Evolutionary conservation across 2,888 invertebrate species (phyloP).

Genomic region (Acronicta psi): DNA sequence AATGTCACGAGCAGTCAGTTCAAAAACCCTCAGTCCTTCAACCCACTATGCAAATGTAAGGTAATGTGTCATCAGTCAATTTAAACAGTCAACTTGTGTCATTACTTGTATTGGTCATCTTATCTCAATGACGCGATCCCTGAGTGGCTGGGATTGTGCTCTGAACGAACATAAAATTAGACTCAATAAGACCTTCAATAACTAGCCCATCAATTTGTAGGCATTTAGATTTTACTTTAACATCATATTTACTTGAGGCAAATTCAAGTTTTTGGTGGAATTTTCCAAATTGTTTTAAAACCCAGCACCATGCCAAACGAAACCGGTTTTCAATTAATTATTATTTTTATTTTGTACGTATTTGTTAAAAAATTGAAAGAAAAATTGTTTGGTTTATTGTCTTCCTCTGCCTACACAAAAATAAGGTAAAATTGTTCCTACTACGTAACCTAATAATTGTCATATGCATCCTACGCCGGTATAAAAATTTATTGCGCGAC

Average conservation of each 20-base stretch:
- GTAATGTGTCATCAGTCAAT: conserved; percentile 41
- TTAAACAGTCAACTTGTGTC: conserved; percentile 41
- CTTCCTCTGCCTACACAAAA: conserved; percentile 14
- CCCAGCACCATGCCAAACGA: not conserved
- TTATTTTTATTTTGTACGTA: too few species aligned
- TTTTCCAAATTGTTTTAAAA: not conserved
- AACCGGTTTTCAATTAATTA: too few species aligned
- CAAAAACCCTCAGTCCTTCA: conserved; percentile 49
- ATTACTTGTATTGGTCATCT: conserved; percentile 33
- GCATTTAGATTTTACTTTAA: too few species aligned
- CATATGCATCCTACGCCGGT: conserved; percentile 18
- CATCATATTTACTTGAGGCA: too few species aligned
- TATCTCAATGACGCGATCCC: conserved; percentile 30
- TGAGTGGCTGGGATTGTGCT: conserved; percentile 4
- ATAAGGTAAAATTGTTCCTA: conserved; percentile 1
- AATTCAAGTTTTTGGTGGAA: not conserved
- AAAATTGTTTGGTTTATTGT: conserved; percentile 17
- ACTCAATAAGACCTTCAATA: too few species aligned
- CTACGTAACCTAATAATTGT: conserved; percentile 15
- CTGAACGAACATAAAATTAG: conserved; percentile 16
- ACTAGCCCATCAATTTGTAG: too few species aligned
- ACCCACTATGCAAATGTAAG: conserved; percentile 33
- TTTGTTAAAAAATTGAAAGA: conserved; percentile 9
- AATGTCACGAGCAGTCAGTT: conserved; percentile 37
- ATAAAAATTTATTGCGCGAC: conserved; percentile 13